Evolutionary conservation across 2,797 vertebrate species (phyloP).

Genomic region (Propithecus perrieri): DNA sequence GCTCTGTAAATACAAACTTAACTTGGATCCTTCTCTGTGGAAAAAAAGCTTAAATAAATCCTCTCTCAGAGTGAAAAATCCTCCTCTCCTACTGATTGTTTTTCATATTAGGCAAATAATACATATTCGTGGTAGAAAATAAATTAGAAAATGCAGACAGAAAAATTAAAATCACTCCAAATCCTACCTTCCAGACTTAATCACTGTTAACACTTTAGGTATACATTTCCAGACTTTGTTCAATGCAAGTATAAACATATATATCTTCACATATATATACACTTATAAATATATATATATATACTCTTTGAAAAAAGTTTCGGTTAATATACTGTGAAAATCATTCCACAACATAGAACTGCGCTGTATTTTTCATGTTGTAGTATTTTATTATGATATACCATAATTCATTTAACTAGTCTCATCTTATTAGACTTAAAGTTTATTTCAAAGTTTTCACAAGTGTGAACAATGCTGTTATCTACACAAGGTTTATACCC

Average conservation of each 20-base stretch:
- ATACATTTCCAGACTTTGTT: not conserved
- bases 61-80: conserved; percentile 22
- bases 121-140: conserved; percentile 44
- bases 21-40: not conserved
- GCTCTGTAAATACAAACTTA: conserved; percentile 39
- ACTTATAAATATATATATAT: not conserved
- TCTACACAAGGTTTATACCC: not conserved
- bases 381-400: not conserved
- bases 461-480: conserved; percentile 8
- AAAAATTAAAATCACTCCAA: conserved; percentile 41
- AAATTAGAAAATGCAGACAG: conserved; percentile 39
- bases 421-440: not conserved
- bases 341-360: not conserved
- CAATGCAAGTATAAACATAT: not conserved
- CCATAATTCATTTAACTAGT: conserved; percentile 20
- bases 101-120: conserved; percentile 43
- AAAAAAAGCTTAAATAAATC: conserved; percentile 46
- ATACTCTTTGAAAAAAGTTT: not conserved
- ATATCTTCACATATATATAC: not conserved
- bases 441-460: conserved; percentile 38
- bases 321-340: not conserved
- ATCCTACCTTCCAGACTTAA: conserved; percentile 25
- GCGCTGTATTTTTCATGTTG: not conserved
- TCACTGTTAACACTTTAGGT: not conserved
- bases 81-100: not conserved